Evolutionary conservation across 1,140 invertebrate genomes (phyloP), one percentile per base, ranked within the genome.

Genomic region (Brachionus rotundiformis): DNA sequence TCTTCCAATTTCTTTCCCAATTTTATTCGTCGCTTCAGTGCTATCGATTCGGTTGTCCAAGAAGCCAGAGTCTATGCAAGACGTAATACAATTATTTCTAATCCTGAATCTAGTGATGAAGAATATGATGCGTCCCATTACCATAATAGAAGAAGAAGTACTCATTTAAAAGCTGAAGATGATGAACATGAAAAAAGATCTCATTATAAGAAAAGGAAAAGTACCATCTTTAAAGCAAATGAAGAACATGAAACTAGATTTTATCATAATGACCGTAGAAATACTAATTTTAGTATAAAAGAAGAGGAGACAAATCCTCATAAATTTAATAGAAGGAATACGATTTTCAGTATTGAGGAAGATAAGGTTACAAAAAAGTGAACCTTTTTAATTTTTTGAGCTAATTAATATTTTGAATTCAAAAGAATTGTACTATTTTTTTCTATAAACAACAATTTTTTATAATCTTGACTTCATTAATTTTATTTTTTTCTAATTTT

Each of bases 21-120:
- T 63, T 29, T 63, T 27, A 63, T 63, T 63, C 61, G 61, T 29
- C 25, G 61, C n/a, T 63, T 63, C 16, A 63, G 61, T 29, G 61
- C 61, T 29, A 63, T 63, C 13, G 61, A 63, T 33, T 63, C 61
- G 19, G 61, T 63, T 16, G 29, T 63, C 23, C 2, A 33, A 63
- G 61, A 63, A 33, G 61, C 61, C 11, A 63, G 61, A 63, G 61
- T 63, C 7, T 31, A 63, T 33, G 29, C 61, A 63, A 63, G 16
- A 27, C 27, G 61, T 1, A 8, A 63, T 11, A 63, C 61, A n/a
- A 27, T 63, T 2, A 27, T 13, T 10, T 10, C 25, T 29, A 63
- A 63, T 63, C 19, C 1, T 0, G 25, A 33, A 13, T 63, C 29
- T 13, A 63, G 61, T 31, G 61, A 63, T 63, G 61, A 63, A 29